Evolutionary conservation across 2,797 vertebrate species (phyloP), one percentile per base, ranked within the genome.

Genomic region (Hemibagrus guttatus): DNA sequence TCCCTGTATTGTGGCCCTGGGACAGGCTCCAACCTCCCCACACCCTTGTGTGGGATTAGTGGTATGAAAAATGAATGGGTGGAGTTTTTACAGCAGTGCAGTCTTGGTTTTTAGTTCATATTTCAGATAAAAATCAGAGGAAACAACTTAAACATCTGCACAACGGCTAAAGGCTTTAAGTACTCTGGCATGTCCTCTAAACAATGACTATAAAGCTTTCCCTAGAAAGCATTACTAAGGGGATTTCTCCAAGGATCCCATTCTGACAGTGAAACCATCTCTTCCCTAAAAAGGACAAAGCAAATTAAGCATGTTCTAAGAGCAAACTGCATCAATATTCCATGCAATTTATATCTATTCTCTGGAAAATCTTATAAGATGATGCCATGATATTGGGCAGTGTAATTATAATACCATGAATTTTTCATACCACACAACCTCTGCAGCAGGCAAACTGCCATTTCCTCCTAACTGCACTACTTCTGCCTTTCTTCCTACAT

Each of bases 391-490:
- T 81, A 46, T 46, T 49, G 26, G 26, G 14, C 39, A 63, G 79
- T 46, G 49, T 81, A 64, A 81, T 63, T 64, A 64, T 28, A 64
- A 64, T 28, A 28, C 79, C 58, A 81, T 64, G 39, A 81, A 81
- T 81, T 81, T 64, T 81, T 81, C 39, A 81, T 81, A 64, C 3
- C 13, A 28, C 39, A 63, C 42, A 81, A 63, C 39, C 59, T 64
- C 39, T 17, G 39, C 39, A 81, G 59, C 63, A 75, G 83, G 74
- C 80, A 52, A 89, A 75, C 85, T 79, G 76, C 75, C 83, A 80
- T 87, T 88, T 90, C 54, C 49, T 80, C 35, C 52, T 35, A 35
- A 81, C 68, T n/a, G 68, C 58, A 64, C 68, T 56, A 83, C 83
- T 59, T 31, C 75, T 85, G 68, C 9, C 0, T 82, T 54, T 56